Percentiles rank a stretch among this genome's conserved stretches.
Conservation (phyloP, 2,797 vertebrate genomes). For the Ctenochaetus hawaiiensis region DNA sequence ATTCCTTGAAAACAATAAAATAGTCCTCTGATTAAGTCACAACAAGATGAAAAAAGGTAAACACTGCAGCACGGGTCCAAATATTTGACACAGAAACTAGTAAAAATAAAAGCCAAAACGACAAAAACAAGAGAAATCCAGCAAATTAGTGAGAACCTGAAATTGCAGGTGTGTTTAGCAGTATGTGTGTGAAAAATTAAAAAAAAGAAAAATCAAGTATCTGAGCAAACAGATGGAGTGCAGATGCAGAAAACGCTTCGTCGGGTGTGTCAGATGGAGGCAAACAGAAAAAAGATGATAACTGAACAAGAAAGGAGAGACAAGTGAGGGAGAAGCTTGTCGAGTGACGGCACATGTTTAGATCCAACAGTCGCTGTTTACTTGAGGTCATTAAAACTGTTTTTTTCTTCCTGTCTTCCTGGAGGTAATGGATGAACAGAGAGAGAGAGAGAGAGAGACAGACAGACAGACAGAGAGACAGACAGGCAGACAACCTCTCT, state of each 20-base stretch:
- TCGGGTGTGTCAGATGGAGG: constrained; percentile 46
- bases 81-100: not conserved
- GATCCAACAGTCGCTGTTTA: constrained; percentile 60
- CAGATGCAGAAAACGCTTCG: constrained; percentile 32
- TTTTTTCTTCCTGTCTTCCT: constrained; percentile 53
- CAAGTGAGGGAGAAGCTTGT: constrained; percentile 48
- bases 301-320: constrained; percentile 43
- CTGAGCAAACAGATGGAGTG: constrained; percentile 43
- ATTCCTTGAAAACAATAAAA: not conserved
- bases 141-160: constrained; percentile 8
- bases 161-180: not conserved
- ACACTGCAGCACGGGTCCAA: constrained; percentile 12
- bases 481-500: constrained; percentile 23
- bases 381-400: constrained; percentile 63
- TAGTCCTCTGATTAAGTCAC: constrained; percentile 2
- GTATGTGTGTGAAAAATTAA: not conserved
- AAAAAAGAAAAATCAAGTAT: constrained; percentile 30
- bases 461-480: constrained; percentile 23
- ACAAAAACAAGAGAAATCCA: constrained; percentile 22
- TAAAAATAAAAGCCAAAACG: not conserved
- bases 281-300: constrained; percentile 27
- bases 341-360: constrained; percentile 54
- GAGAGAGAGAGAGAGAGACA: constrained; percentile 27
- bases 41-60: constrained; percentile 8
- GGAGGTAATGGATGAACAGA: constrained; percentile 48